A percentile compares a stretch with the other conserved stretches of the same genome.
phyloP scores from a whole-genome alignment of 2,888 invertebrate species.

The Epinotia nisella region DNA sequence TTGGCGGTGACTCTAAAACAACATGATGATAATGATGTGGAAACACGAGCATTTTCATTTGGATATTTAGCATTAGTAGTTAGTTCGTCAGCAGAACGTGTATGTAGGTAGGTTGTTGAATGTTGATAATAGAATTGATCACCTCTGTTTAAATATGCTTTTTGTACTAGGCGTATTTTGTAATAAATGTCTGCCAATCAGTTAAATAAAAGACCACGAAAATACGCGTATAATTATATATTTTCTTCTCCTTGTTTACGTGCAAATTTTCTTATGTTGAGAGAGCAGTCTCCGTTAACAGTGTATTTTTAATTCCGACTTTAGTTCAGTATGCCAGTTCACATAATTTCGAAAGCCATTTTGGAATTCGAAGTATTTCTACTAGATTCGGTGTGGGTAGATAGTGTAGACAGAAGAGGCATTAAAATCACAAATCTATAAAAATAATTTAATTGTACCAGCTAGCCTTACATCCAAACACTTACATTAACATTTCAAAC shows the following conservation, averaged over 20 bases:
- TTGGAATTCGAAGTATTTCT: background rate
- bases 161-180: no score
- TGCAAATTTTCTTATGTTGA: no score
- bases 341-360: background rate
- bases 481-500: background rate
- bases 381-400: background rate
- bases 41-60: background rate
- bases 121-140: background rate
- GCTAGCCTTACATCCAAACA: background rate
- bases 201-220: no score
- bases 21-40: background rate
- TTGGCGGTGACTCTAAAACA: background rate
- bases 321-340: no score
- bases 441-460: slow-evolving; percentile 24
- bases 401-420: background rate
- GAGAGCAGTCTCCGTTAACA: no score
- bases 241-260: no score
- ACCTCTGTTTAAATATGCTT: no score
- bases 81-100: background rate
- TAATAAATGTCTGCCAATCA: background rate
- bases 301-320: no score
- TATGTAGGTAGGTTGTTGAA: background rate
- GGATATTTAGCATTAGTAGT: background rate
- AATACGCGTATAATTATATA: no score
- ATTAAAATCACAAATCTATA: background rate